These are phyloP conservation scores for Pachliopta kotzebuea DNA, from an alignment of 2,888 invertebrate species.

Conservation along the genomic window DNA sequence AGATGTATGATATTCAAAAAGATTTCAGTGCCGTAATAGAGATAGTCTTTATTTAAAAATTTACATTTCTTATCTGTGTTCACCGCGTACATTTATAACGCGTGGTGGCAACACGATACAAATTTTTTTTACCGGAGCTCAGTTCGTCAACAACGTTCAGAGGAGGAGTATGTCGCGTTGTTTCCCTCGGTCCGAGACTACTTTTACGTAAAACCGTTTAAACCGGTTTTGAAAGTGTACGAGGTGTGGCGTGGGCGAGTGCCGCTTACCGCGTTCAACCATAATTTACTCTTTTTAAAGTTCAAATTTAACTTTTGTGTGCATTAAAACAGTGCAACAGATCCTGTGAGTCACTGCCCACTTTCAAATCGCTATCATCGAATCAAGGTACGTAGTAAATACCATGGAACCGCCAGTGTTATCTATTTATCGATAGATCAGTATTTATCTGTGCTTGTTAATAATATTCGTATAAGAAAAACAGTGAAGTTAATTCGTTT, in stretches of 20 bases:
- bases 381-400: conserved; percentile 29
- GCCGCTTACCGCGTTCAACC: conserved; percentile 65
- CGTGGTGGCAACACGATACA: conserved; percentile 48
- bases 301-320: conserved; percentile 42
- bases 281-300: conserved; percentile 54
- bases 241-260: conserved; percentile 72
- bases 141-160: conserved; percentile 50
- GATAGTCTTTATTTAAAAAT: background rate
- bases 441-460: conserved; percentile 7
- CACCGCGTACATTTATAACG: conserved; percentile 6
- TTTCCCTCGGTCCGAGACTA: conserved; percentile 45
- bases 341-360: conserved; percentile 39
- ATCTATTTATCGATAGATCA: conserved; percentile 22
- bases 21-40: background rate
- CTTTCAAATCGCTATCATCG: conserved; percentile 39
- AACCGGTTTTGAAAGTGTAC: conserved; percentile 74
- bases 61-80: background rate
- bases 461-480: background rate
- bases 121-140: conserved; percentile 50
- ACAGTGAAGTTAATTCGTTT: background rate
- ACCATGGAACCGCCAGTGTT: conserved; percentile 20
- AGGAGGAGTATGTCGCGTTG: conserved; percentile 44
- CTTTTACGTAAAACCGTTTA: conserved; percentile 65
- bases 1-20: background rate
- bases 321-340: conserved; percentile 26